A percentile compares a stretch with the other conserved stretches of the same genome.
Evolutionary conservation across 23 tunicate species (phyloP).

Genomic region (Trididemnum clinides): DNA sequence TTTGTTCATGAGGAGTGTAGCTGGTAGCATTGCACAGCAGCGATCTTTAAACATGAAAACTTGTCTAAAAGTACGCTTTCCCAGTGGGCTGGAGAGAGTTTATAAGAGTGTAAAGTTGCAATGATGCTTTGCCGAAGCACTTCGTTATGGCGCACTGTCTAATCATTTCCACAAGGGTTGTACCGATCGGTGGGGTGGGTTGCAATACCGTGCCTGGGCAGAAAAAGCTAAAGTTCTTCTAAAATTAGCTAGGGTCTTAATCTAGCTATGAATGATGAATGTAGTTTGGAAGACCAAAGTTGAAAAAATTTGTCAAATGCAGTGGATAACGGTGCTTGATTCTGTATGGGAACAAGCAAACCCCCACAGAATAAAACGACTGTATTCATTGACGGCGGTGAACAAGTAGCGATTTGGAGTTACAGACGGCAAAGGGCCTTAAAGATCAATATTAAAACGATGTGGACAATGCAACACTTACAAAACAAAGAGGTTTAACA

Average conservation of each 20-base stretch:
- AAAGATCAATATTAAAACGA: no score
- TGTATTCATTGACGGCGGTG: no score
- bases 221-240: neutral
- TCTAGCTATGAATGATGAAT: constrained; percentile 17
- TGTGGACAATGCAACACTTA: no score
- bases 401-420: no score
- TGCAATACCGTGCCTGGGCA: neutral
- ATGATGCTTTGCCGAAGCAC: neutral
- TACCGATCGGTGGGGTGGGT: neutral
- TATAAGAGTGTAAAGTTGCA: neutral
- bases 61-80: neutral
- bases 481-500: no score
- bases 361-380: neutral
- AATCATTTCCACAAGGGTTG: constrained; percentile 31
- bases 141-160: constrained; percentile 27
- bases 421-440: no score
- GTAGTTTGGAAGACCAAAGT: neutral
- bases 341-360: neutral
- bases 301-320: neutral
- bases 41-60: neutral
- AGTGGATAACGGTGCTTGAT: neutral
- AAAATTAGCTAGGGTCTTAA: neutral
- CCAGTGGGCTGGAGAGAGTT: neutral
- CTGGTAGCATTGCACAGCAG: neutral
- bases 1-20: constrained; percentile 17